phyloP scores from a whole-genome alignment of 2,113 vertebrate species.

The Strix aluco region DNA sequence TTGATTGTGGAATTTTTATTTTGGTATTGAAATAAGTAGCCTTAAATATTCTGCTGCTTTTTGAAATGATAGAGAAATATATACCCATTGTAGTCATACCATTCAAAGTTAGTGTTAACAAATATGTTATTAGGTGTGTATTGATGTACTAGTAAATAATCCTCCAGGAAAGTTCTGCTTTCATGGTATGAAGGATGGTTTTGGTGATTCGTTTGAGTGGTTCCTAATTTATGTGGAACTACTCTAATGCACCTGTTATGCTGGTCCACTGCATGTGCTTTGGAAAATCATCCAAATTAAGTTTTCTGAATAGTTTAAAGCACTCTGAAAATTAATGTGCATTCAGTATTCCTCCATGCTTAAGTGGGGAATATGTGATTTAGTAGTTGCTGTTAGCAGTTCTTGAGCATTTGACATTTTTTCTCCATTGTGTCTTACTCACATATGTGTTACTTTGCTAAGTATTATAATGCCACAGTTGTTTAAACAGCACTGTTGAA shows the following conservation, averaged over 20 bases:
- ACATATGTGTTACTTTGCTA: neutral
- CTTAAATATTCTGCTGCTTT: neutral
- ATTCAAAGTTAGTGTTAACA: neutral
- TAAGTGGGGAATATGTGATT: neutral
- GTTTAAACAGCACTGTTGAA: neutral
- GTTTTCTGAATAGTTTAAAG: neutral
- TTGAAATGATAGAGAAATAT: neutral
- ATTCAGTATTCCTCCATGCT: neutral
- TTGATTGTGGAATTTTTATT: rapidly evolving
- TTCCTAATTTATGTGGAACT: neutral
- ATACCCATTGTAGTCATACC: neutral
- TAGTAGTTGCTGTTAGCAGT: neutral
- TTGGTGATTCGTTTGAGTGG: neutral
- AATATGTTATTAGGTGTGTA: neutral
- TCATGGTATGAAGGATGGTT: neutral
- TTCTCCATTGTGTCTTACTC: neutral
- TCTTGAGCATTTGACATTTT: neutral
- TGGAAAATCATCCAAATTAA: neutral
- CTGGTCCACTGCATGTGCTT: neutral
- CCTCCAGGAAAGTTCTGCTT: neutral
- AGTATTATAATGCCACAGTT: neutral
- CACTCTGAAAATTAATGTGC: neutral
- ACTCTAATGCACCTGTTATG: neutral
- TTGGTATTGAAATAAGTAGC: neutral
- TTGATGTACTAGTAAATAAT: neutral